These are phyloP conservation scores for Morelia viridis DNA, from an alignment of 2,797 vertebrate species.

Conservation along the genomic window DNA sequence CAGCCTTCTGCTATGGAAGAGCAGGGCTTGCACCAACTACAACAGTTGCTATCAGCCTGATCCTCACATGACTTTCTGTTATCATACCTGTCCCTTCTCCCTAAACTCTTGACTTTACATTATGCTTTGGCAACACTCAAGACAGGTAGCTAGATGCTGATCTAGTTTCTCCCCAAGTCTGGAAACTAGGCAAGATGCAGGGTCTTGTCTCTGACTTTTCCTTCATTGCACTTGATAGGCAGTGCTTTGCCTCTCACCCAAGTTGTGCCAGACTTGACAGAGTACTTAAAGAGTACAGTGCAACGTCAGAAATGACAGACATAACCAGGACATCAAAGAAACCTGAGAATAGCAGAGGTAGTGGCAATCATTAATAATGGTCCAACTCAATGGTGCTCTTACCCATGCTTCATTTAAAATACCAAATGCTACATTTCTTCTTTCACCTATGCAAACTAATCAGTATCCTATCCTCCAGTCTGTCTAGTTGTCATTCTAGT, in stretches of 20 bases:
- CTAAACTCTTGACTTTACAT: not conserved
- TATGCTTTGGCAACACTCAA: not conserved
- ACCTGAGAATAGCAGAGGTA: no score
- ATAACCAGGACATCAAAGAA: not conserved
- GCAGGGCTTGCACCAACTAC: constrained; percentile 2
- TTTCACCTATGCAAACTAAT: not conserved
- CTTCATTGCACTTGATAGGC: not conserved
- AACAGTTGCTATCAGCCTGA: not conserved
- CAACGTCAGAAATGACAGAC: not conserved
- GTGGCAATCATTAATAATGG: not conserved
- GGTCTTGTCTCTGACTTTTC: not conserved
- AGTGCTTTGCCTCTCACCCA: not conserved
- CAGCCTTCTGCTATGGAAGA: not conserved
- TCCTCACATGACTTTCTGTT: not conserved
- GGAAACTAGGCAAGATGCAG: not conserved
- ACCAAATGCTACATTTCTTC: not conserved
- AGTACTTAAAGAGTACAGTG: not conserved
- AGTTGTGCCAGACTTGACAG: not conserved
- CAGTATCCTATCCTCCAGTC: not conserved
- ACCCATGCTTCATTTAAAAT: not conserved
- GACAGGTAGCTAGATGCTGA: not conserved
- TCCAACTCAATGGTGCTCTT: not conserved
- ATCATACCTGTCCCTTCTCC: not conserved
- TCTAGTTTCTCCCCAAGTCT: not conserved
- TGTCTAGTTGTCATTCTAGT: not conserved